Conservation (phyloP, 2,797 vertebrate species). For the Lemur catta region DNA sequence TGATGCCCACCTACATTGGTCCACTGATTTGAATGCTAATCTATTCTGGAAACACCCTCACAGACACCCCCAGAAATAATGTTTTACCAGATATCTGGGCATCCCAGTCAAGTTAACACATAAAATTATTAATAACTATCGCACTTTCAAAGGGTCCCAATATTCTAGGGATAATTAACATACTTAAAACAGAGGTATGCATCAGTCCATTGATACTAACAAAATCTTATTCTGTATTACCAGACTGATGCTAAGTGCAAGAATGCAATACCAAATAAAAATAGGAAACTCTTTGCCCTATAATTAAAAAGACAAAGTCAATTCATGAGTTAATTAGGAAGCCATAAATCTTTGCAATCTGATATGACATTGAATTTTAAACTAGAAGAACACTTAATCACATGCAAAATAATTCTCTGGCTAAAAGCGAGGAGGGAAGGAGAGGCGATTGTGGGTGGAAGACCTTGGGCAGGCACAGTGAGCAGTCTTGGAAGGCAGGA, state of each 20-base stretch:
- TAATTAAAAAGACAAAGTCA: constrained; percentile 40
- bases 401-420: constrained; percentile 5
- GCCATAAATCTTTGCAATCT: constrained; percentile 15
- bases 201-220: background rate
- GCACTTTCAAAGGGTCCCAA: background rate
- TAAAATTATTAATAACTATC: background rate
- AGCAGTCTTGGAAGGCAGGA: background rate
- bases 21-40: background rate
- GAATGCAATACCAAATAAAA: background rate
- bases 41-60: background rate
- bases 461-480: background rate
- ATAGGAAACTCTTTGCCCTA: background rate
- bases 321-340: constrained; percentile 46
- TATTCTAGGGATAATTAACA: background rate
- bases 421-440: background rate
- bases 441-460: background rate
- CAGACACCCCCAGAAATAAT: background rate
- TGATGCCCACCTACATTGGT: background rate
- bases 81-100: background rate
- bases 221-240: constrained; percentile 18
- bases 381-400: constrained; percentile 2
- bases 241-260: background rate
- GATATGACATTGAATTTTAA: constrained; percentile 29
- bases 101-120: background rate
- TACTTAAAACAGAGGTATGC: background rate